Evolutionary conservation across 1,140 invertebrate species (phyloP).

Genomic region (Conus betulinus): DNA sequence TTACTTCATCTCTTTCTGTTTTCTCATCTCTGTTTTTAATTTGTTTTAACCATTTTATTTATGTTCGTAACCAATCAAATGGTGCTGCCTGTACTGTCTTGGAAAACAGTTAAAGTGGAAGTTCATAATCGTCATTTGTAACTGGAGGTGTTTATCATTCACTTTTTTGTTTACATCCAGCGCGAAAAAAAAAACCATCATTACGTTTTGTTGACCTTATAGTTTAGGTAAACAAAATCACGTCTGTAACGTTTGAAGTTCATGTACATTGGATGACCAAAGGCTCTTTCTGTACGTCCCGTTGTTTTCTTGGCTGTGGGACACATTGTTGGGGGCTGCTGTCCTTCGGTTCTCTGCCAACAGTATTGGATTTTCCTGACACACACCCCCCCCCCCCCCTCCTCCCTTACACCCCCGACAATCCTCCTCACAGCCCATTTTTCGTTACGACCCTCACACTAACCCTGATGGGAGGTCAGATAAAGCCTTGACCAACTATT

Average conservation of each 20-base stretch:
- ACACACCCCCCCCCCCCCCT: neutral
- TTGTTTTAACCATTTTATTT: neutral
- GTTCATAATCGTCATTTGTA: slow-evolving; percentile 15
- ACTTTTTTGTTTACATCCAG: neutral
- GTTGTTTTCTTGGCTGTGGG: slow-evolving; percentile 32
- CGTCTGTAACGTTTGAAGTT: slow-evolving; percentile 17
- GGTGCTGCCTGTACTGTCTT: slow-evolving; percentile 23
- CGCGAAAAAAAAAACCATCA: neutral
- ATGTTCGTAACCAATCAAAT: slow-evolving; percentile 19
- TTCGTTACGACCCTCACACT: slow-evolving; percentile 30
- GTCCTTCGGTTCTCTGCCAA: neutral
- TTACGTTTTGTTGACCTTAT: neutral
- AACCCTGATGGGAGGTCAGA: slow-evolving; percentile 22
- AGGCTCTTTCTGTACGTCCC: slow-evolving; percentile 30
- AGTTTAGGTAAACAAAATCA: neutral
- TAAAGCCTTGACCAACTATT: neutral
- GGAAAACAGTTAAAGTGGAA: neutral
- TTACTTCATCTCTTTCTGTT: neutral
- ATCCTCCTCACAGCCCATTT: slow-evolving; percentile 22
- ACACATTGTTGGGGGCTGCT: neutral
- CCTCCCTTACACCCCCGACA: neutral
- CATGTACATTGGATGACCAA: slow-evolving; percentile 37
- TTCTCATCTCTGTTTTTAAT: neutral
- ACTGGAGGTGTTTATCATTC: slow-evolving; percentile 18
- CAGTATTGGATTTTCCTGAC: slow-evolving; percentile 7